These are phyloP conservation scores for Diorhabda sublineata DNA, from an alignment of 1,140 invertebrate genomes.

Conservation along the genomic window DNA sequence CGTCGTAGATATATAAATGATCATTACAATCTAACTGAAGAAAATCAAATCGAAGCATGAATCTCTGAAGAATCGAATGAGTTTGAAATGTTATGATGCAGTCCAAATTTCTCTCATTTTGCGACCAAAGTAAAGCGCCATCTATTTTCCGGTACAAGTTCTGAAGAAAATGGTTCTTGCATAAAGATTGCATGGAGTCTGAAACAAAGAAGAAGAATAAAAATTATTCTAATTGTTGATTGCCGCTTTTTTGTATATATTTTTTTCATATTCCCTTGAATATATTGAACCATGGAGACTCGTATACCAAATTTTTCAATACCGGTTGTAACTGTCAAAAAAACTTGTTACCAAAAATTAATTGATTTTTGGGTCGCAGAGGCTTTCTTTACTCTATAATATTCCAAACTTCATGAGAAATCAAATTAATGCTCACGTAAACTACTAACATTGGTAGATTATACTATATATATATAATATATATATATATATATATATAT, in stretches of 20 bases:
- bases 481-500: too few relatives aligned
- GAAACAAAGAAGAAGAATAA: slow-evolving; percentile 49
- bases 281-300: too few relatives aligned
- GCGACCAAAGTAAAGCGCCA: slow-evolving; percentile 80
- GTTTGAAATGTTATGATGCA: slow-evolving; percentile 91
- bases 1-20: slow-evolving; percentile 88
- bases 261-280: too few relatives aligned
- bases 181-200: slow-evolving; percentile 81
- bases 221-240: neutral
- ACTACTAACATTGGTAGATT: too few relatives aligned
- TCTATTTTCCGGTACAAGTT: slow-evolving; percentile 85
- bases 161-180: slow-evolving; percentile 82
- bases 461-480: too few relatives aligned
- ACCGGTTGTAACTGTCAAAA: too few relatives aligned
- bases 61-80: slow-evolving; percentile 85
- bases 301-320: too few relatives aligned
- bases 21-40: slow-evolving; percentile 87
- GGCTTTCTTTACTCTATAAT: too few relatives aligned
- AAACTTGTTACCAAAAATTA: too few relatives aligned
- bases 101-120: slow-evolving; percentile 84
- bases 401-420: too few relatives aligned
- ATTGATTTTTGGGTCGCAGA: too few relatives aligned
- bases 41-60: slow-evolving; percentile 84
- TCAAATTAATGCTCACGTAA: too few relatives aligned
- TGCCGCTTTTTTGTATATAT: neutral